Percentiles rank a stretch among this genome's conserved stretches.
These are phyloP conservation scores for Poeciliopsis retropinna DNA, from an alignment of 2,113 vertebrate genomes.

Conservation along the genomic window DNA sequence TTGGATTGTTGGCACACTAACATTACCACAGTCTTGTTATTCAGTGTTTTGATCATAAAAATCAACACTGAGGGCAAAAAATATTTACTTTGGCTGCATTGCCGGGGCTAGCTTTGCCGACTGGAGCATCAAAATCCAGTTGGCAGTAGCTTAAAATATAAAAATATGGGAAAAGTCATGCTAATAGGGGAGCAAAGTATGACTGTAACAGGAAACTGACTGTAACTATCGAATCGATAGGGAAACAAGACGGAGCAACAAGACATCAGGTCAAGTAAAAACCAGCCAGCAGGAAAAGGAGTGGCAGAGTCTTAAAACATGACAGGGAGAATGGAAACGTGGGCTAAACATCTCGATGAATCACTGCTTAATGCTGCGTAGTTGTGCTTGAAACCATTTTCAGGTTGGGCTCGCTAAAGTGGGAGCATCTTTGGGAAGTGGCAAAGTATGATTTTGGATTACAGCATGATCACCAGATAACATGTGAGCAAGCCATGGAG, in stretches of 20 bases:
- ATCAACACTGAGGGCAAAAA: not conserved
- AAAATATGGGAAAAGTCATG: too few species aligned
- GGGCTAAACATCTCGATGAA: not conserved
- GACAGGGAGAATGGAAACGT: not conserved
- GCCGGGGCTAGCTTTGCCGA: too few species aligned
- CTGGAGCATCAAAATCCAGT: too few species aligned
- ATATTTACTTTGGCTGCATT: not conserved
- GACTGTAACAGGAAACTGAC: conserved; percentile 6
- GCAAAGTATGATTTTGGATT: not conserved
- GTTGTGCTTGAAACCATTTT: not conserved
- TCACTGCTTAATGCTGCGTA: not conserved
- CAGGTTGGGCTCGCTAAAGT: not conserved
- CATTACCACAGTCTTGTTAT: not conserved
- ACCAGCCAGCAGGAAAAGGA: not conserved
- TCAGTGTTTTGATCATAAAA: not conserved
- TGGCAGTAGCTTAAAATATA: too few species aligned
- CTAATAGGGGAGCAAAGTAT: not conserved
- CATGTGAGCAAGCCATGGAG: too few species aligned
- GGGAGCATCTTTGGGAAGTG: not conserved
- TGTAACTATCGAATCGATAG: not conserved
- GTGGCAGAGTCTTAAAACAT: not conserved
- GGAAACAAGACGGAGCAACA: conserved; percentile 1
- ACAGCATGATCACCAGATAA: too few species aligned
- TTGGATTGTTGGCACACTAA: not conserved
- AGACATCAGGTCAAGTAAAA: conserved; percentile 1